Conservation (phyloP, 2,113 vertebrate genomes). For the Lontra canadensis region DNA sequence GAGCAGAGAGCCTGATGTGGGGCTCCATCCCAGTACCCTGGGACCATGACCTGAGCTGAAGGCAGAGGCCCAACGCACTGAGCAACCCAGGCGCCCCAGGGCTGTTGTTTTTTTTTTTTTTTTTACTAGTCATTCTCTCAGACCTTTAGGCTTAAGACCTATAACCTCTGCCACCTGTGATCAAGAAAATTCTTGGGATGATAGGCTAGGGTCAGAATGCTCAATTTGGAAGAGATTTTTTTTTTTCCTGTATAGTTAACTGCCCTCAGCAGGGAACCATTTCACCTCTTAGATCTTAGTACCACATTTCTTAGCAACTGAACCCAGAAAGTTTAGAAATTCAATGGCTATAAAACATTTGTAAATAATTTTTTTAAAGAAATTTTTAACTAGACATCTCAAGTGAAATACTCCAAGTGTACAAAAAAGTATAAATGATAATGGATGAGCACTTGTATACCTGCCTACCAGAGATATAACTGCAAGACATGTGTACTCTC, state of each 20-base stretch:
- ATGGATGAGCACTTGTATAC: not conserved
- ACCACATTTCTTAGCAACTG: not conserved
- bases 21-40: too few species aligned
- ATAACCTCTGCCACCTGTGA: not conserved
- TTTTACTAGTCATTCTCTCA: not conserved
- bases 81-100: too few species aligned
- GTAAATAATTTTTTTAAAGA: not conserved
- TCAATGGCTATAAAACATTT: not conserved
- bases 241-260: not conserved
- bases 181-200: not conserved
- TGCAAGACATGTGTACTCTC: not conserved
- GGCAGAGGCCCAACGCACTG: too few species aligned
- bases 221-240: slow-evolving; percentile 34
- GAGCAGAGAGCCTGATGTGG: too few species aligned
- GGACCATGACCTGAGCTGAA: too few species aligned
- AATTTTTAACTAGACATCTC: not conserved
- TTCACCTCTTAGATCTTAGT: not conserved
- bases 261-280: not conserved
- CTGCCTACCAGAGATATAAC: not conserved
- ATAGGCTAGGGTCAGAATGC: not conserved
- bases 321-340: not conserved
- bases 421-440: not conserved
- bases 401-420: slow-evolving; percentile 1
- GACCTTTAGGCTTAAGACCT: not conserved
- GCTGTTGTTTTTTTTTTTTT: too few species aligned